Percentiles rank a stretch among this genome's conserved stretches.
Conservation (phyloP, 2,797 vertebrate genomes). For the Muraenolepis orangiensis region DNA sequence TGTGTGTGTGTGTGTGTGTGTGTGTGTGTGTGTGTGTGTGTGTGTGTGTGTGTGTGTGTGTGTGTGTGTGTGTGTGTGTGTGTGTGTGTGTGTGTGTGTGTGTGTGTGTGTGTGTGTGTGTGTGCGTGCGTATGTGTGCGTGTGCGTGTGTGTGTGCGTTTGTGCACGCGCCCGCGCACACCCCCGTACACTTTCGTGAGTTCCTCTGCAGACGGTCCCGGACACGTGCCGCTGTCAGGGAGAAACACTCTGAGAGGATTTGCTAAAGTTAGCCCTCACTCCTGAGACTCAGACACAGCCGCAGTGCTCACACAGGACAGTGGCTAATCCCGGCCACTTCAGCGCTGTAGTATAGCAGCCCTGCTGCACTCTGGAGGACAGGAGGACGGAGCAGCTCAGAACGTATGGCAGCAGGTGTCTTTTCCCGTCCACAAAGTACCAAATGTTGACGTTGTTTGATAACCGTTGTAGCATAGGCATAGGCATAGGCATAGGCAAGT, state of each 20-base stretch:
- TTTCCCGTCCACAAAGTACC: too few species aligned
- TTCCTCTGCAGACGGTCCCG: constrained; percentile 51
- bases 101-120: neutral
- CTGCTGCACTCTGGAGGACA: constrained; percentile 2
- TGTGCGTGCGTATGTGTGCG: constrained; percentile 35
- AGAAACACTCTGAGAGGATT: constrained; percentile 71
- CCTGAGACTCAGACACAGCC: constrained; percentile 56
- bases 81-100: constrained; percentile 3
- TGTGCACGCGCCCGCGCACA: constrained; percentile 41
- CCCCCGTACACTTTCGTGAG: too few species aligned
- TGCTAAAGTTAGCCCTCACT: constrained; percentile 73
- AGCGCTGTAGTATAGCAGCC: constrained; percentile 44
- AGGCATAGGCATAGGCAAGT: neutral
- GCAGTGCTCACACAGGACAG: constrained; percentile 52
- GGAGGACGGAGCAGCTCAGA: neutral
- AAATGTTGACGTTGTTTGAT: too few species aligned
- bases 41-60: constrained; percentile 38
- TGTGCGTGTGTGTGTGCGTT: constrained; percentile 35
- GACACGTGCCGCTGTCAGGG: constrained; percentile 70
- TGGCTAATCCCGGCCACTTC: constrained; percentile 53
- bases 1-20: constrained; percentile 4
- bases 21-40: neutral
- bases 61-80: constrained; percentile 35
- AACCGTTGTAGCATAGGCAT: neutral
- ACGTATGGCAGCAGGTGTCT: too few species aligned